These are phyloP conservation scores for Nudaria mundana DNA, from an alignment of 2,888 invertebrate genomes.

Conservation along the genomic window DNA sequence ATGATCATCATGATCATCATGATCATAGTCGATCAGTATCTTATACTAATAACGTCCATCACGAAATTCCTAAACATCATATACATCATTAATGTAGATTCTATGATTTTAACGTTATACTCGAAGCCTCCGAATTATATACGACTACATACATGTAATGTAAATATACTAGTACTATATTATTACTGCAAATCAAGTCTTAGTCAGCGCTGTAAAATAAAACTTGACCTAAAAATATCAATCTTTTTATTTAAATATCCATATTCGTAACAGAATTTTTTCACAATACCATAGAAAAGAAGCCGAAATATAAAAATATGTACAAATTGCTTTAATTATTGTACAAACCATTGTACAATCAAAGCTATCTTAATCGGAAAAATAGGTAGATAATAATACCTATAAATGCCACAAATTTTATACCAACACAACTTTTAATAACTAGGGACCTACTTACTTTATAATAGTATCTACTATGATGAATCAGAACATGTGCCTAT, in stretches of 20 bases:
- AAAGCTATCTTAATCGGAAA: too few species aligned
- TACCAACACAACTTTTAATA: too few species aligned
- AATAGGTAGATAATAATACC: too few species aligned
- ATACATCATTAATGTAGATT: conserved; percentile 43
- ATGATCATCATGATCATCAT: conserved; percentile 22
- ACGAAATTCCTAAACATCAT: conserved; percentile 18
- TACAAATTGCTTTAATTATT: too few species aligned
- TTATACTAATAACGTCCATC: not conserved
- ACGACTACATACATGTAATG: conserved; percentile 33
- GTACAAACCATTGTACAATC: too few species aligned
- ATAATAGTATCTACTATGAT: too few species aligned
- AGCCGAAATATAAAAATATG: too few species aligned
- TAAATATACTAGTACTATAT: conserved; percentile 28
- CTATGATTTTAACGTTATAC: conserved; percentile 17
- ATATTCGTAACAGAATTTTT: conserved; percentile 12
- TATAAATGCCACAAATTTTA: too few species aligned
- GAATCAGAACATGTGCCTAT: too few species aligned
- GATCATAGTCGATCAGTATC: conserved; percentile 32
- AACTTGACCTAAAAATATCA: conserved; percentile 14
- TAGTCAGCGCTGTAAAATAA: conserved; percentile 52
- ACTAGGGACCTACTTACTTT: too few species aligned
- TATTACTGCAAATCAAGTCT: too few species aligned
- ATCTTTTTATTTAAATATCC: not conserved
- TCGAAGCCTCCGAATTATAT: conserved; percentile 38
- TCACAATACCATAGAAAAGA: too few species aligned